A percentile compares a stretch with the other conserved stretches of the same genome.
Evolutionary conservation across 2,113 vertebrate species (phyloP).

Genomic region (Athene cunicularia): DNA sequence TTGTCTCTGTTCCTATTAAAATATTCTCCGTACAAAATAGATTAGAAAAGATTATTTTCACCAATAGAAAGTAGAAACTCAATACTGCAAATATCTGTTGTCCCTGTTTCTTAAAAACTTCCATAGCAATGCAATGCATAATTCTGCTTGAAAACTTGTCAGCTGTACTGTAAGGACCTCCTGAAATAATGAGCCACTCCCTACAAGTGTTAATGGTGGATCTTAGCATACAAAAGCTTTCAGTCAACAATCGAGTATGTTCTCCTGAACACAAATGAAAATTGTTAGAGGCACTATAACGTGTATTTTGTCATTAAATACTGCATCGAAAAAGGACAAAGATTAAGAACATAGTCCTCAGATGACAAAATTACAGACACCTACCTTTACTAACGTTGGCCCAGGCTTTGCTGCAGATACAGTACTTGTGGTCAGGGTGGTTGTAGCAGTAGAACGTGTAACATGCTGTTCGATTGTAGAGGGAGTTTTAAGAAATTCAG

Average conservation of each 20-base stretch:
- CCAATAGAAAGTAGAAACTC: background rate
- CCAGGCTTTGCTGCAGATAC: conserved; percentile 81
- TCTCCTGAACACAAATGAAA: background rate
- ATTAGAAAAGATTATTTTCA: background rate
- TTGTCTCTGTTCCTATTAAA: background rate
- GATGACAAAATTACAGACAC: background rate
- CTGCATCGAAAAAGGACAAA: background rate
- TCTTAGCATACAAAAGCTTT: background rate
- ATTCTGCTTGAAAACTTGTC: background rate
- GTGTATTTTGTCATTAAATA: background rate
- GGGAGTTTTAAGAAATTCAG: conserved; percentile 87
- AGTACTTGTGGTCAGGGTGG: conserved; percentile 66
- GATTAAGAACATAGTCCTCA: background rate
- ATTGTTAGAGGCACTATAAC: background rate
- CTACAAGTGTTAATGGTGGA: background rate
- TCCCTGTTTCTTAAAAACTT: background rate
- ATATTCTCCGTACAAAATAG: background rate
- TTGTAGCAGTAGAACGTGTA: conserved; percentile 60
- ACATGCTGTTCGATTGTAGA: conserved; percentile 65
- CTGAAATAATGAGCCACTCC: background rate
- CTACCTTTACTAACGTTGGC: conserved; percentile 90
- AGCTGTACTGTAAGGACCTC: background rate
- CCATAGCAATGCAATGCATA: background rate
- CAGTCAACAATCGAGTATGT: background rate
- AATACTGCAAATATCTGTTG: background rate